Base-by-base conservation (phyloP, 1,140 invertebrate species). In the Galleria mellonella region DNA sequence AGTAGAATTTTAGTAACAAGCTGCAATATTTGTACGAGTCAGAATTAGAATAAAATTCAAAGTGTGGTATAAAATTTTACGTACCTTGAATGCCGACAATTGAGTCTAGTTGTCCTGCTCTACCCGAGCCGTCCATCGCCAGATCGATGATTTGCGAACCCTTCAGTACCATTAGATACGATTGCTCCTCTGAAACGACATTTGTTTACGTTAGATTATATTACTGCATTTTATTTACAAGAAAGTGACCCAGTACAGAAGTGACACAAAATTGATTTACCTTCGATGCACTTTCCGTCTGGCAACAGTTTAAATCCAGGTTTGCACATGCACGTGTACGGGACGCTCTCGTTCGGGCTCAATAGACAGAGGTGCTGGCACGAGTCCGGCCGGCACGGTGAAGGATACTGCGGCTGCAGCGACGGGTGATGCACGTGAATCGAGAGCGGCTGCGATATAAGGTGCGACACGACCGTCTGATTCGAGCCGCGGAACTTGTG, bases 341-440 rank as follows among this genome's bases (percentile, higher is more conserved):
- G 94, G n/a, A 84, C 76, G 0, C 84, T 68, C 4, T 68, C 75
- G 44, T 87, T 89, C 0, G 93, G 93, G 29, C 95, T 96, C 0
- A 99, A 84, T 1, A 99, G 86, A 83, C 98, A 99, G 1, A 99
- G 78, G 66, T 99, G 97, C 55, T 93, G 91, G 58, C 98, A 99
- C 0, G 91, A 83, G 1, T 91, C 89, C 45, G 91, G 89, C 33
- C 78, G 84, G 72, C 97, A 99, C 0, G 96, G 96, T 78, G 97
- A 98, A 0, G 87, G 72, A 11, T 89, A 89, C n/a, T 91, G 87
- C 0, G 96, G 97, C 72, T 99, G 97, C n/a, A 98, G 79, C 0
- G 95, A 93, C 0, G 95, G 94, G 85, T 99, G 97, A 65, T 97
- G 94, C 0, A 98, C 96, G 66, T 97, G 96, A 37, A 98, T 96